A percentile compares a stretch with the other conserved stretches of the same genome.
These are phyloP conservation scores for Pangasius larnaudii DNA, from an alignment of 2,797 vertebrate genomes.

Conservation along the genomic window DNA sequence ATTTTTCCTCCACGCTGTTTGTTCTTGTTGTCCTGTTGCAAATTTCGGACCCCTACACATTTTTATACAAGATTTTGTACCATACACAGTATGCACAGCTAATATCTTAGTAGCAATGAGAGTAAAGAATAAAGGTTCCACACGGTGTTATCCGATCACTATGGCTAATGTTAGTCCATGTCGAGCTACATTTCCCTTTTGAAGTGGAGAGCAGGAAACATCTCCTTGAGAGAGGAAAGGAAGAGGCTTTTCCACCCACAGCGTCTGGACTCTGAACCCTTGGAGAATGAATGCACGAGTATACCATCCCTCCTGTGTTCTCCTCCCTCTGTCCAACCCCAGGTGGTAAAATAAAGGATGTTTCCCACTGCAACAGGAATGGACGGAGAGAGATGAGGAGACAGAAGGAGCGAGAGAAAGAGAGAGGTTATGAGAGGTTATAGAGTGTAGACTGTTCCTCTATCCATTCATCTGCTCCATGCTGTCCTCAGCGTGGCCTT, in stretches of 20 bases:
- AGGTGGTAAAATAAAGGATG: conserved; percentile 82
- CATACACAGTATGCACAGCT: not conserved
- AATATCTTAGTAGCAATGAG: not conserved
- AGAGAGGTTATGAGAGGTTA: conserved; percentile 64
- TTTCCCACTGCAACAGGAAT: conserved; percentile 68
- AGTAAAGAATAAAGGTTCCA: not conserved
- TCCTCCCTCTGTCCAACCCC: conserved; percentile 73
- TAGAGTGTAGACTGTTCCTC: conserved; percentile 49
- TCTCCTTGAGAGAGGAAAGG: conserved; percentile 68
- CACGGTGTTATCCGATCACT: not conserved
- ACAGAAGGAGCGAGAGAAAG: conserved; percentile 1
- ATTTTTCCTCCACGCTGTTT: not conserved
- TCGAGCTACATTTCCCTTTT: conserved; percentile 65
- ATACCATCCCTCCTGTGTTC: conserved; percentile 53
- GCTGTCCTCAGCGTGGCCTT: conserved; percentile 72
- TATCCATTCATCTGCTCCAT: conserved; percentile 63
- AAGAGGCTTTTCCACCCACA: conserved; percentile 77
- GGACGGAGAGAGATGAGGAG: conserved; percentile 5
- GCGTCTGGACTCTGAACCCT: conserved; percentile 72
- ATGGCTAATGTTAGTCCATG: conserved; percentile 18
- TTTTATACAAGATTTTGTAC: not conserved
- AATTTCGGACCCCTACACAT: not conserved
- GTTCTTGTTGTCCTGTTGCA: not conserved
- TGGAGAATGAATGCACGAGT: conserved; percentile 28
- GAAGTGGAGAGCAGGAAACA: conserved; percentile 80